Conservation (phyloP, 2,113 vertebrate species). For the Saccopteryx leptura region DNA sequence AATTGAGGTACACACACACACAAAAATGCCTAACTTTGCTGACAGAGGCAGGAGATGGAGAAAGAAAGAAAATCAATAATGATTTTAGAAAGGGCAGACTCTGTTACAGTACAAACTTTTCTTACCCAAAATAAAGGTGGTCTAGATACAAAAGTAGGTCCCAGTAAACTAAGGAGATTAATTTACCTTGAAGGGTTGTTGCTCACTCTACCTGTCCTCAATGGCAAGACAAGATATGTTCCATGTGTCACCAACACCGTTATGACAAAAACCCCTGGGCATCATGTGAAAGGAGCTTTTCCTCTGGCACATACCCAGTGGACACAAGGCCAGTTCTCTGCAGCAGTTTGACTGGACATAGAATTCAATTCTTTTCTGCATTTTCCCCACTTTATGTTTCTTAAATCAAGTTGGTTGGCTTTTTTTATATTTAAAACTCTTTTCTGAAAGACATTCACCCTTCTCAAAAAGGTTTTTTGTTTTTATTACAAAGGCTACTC, state of each 20-base stretch:
- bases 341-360: not conserved
- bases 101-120: not conserved
- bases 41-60: not conserved
- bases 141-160: not conserved
- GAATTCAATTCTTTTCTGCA: not conserved
- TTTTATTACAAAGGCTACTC: not conserved
- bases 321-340: not conserved
- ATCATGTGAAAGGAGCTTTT: rapidly evolving
- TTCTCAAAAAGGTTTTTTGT: not conserved
- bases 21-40: not conserved
- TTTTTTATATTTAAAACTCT: not conserved
- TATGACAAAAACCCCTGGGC: too few relatives aligned
- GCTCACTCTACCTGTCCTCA: not conserved
- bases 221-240: rapidly evolving
- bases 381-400: not conserved
- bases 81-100: not conserved
- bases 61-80: not conserved
- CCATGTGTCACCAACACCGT: rapidly evolving
- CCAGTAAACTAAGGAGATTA: not conserved
- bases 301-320: too few relatives aligned
- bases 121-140: not conserved
- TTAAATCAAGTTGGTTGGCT: not conserved
- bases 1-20: not conserved
- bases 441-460: not conserved
- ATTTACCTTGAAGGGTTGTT: not conserved